Evolutionary conservation across 2,888 invertebrate genomes (phyloP).

Genomic region (Brachylomia viminalis): DNA sequence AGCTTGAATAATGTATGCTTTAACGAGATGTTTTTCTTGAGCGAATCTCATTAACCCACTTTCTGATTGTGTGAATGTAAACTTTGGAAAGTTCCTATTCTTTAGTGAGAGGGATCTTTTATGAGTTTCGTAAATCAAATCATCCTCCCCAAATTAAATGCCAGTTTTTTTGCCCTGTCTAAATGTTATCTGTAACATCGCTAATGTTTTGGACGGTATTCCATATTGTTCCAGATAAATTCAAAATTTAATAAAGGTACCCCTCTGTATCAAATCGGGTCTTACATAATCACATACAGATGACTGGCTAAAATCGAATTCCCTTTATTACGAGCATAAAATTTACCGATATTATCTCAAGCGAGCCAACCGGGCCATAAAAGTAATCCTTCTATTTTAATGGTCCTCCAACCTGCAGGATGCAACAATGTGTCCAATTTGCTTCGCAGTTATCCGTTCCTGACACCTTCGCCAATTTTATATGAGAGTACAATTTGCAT

Average conservation of each 20-base stretch:
- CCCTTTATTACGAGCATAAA: conserved; percentile 89
- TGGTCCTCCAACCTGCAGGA: conserved; percentile 87
- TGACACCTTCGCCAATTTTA: conserved; percentile 71
- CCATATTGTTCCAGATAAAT: conserved; percentile 66
- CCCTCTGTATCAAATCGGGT: conserved; percentile 72
- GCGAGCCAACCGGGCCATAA: conserved; percentile 87
- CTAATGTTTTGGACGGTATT: conserved; percentile 50
- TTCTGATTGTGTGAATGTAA: conserved; percentile 89
- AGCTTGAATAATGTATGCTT: conserved; percentile 90
- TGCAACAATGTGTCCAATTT: conserved; percentile 87
- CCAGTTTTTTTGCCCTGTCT: conserved; percentile 62
- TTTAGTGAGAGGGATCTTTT: conserved; percentile 84
- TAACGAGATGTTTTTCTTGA: conserved; percentile 91
- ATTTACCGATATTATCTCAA: conserved; percentile 89
- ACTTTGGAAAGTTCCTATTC: conserved; percentile 87
- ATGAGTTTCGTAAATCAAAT: conserved; percentile 84
- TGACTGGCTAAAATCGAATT: conserved; percentile 89
- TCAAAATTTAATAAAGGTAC: conserved; percentile 66
- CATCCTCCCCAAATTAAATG: conserved; percentile 75
- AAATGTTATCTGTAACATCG: conserved; percentile 50
- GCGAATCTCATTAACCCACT: conserved; percentile 90
- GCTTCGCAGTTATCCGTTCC: conserved; percentile 72
- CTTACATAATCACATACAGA: conserved; percentile 86
- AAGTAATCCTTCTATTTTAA: conserved; percentile 90
- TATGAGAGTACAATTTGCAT: conserved; percentile 72